Base-by-base conservation (phyloP, 2,113 vertebrate genomes). In the Rallus limicola region DNA sequence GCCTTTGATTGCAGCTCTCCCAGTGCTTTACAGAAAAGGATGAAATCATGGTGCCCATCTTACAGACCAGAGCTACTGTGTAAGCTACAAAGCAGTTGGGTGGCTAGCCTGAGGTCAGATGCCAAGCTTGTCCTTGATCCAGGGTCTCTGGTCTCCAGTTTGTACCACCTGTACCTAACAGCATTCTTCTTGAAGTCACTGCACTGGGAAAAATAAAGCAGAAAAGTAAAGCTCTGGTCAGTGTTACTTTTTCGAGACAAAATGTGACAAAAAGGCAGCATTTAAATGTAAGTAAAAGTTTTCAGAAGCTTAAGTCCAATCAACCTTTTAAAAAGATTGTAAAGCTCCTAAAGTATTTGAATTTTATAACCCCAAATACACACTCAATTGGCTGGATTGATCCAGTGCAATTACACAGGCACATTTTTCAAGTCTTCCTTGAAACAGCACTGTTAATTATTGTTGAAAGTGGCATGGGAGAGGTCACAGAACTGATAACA, bases 361-460 rank as follows among this genome's bases (percentile, higher is more conserved):
- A 53, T 85, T 72, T 82, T 79, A 31, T n/a, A 87, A 55, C 8
- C 10, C 63, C 63, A 80, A 84, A 58, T 2, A 5, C 0, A 0
- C 94, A 72, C 50, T 63, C 50, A 82, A 58, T 21, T 53, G 48
- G 34, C 44, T 88, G 58, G 21, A 90, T 48, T 0, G 3, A 90
- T 68, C 40, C 56, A 92, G 15, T 58, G 59, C 25, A 90, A 93
- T 74, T 80, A 81, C 33, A 65, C 4, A 23, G 38, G 36, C 38
- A 78, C 11, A 13, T 28, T 64, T 95, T 48, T 33, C 1, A 74
- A 86, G 63, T 62, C 48, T 88, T 76, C 26, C 60, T 74, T 92
- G 76, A 93, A 96, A 68, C 18, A 34, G 48, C 42, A 52, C 42
- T 78, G 94, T 96, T 97, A 96, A 97, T 96, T 88, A 96, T 97